Conservation (phyloP, 2,888 invertebrate genomes). For the Eristalis intricaria region DNA sequence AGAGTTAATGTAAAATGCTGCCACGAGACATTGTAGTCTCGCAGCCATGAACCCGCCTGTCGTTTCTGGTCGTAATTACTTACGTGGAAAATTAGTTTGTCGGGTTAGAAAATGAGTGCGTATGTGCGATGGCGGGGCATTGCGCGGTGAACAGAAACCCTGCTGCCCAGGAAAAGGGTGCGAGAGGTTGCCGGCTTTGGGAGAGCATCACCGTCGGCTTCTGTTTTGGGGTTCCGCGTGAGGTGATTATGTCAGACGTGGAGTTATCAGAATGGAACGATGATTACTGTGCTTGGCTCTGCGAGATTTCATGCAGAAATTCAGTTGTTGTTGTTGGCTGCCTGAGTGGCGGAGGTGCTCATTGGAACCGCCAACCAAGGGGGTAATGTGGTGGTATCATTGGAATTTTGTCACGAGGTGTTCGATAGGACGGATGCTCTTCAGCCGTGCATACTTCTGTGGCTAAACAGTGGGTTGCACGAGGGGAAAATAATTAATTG, state of each 20-base stretch:
- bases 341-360: not conserved
- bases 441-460: conserved; percentile 11
- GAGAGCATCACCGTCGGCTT: not conserved
- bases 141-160: not conserved
- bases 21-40: conserved; percentile 14
- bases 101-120: not conserved
- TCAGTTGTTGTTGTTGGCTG: not conserved
- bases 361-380: not conserved
- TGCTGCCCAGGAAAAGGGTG: not conserved
- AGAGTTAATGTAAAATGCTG: not conserved
- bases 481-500: not conserved
- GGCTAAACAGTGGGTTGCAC: not conserved
- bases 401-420: conserved; percentile 57
- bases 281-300: conserved; percentile 38
- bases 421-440: conserved; percentile 24
- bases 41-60: conserved; percentile 43
- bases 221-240: conserved; percentile 45
- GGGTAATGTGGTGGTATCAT: not conserved
- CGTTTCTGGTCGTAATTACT: conserved; percentile 52
- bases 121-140: not conserved
- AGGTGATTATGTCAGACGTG: conserved; percentile 51
- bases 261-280: conserved; percentile 62
- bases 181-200: not conserved
- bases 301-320: conserved; percentile 41
- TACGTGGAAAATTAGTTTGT: conserved; percentile 57